Percentiles rank a stretch among this genome's conserved stretches.
Evolutionary conservation across 2,888 invertebrate genomes (phyloP).

Genomic region (Spicauda simplicius): DNA sequence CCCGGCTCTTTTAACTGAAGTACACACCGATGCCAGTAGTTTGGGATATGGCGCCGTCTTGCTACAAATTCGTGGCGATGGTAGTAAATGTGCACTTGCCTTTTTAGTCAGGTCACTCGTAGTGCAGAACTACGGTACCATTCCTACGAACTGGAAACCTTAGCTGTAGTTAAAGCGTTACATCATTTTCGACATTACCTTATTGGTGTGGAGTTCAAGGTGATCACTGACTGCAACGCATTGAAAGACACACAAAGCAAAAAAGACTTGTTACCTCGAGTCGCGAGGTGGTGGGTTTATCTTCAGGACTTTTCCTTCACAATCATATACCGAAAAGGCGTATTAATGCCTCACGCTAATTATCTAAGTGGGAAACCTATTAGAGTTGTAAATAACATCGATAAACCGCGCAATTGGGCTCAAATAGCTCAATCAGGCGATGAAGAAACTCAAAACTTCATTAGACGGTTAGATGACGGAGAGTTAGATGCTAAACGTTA

Average conservation of each 20-base stretch:
- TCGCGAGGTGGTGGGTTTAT: conserved; percentile 53
- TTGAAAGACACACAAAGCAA: conserved; percentile 48
- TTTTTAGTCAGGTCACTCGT: not conserved
- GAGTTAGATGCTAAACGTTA: conserved; percentile 34
- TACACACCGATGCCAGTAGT: conserved; percentile 42
- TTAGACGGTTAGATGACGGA: conserved; percentile 30
- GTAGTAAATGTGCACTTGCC: not conserved
- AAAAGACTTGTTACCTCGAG: conserved; percentile 48
- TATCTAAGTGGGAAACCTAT: conserved; percentile 46
- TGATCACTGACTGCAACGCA: conserved; percentile 40
- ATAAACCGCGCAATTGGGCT: conserved; percentile 40
- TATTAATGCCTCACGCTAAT: conserved; percentile 48
- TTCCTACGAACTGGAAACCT: conserved; percentile 4
- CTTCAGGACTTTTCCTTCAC: conserved; percentile 45
- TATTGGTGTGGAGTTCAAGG: not conserved
- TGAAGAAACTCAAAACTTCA: conserved; percentile 34
- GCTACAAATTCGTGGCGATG: not conserved
- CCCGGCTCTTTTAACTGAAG: conserved; percentile 34
- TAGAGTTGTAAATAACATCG: conserved; percentile 20
- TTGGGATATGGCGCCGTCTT: conserved; percentile 39
- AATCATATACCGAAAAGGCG: conserved; percentile 43
- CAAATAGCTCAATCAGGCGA: conserved; percentile 40
- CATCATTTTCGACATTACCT: conserved; percentile 9
- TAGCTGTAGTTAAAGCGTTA: conserved; percentile 6
- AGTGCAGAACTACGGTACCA: not conserved